phyloP scores from a whole-genome alignment of 1,140 invertebrate genomes.

The Gonatopus flavifemur region DNA sequence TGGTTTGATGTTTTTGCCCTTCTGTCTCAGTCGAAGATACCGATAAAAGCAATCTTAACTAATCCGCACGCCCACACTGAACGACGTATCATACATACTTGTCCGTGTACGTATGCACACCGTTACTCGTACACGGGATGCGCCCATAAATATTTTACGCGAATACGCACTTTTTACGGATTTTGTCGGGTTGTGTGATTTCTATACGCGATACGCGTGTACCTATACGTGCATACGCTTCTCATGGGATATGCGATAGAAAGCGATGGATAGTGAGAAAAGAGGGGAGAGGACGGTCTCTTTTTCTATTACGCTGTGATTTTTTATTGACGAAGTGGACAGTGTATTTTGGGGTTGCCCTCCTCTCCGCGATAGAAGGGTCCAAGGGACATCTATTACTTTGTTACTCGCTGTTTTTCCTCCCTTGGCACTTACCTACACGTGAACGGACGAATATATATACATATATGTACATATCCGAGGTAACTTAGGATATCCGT shows the following conservation, averaged over 20 bases:
- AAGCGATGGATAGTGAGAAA: too few species aligned
- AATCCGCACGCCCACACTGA: background rate
- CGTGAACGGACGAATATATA: slow-evolving; percentile 2
- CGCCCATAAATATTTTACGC: slow-evolving; percentile 24
- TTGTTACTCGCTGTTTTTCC: slow-evolving; percentile 46
- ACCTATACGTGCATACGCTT: slow-evolving; percentile 14
- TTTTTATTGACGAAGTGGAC: slow-evolving; percentile 60
- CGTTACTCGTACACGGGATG: background rate
- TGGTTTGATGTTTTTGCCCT: too few species aligned
- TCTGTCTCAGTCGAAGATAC: background rate
- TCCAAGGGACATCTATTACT: slow-evolving; percentile 58
- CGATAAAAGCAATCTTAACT: background rate
- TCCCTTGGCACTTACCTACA: slow-evolving; percentile 14
- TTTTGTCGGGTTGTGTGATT: background rate
- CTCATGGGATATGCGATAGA: slow-evolving; percentile 23
- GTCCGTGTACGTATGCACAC: background rate
- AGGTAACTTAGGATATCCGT: slow-evolving; percentile 1
- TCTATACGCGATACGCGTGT: too few species aligned
- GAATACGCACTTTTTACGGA: slow-evolving; percentile 6
- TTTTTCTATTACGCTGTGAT: slow-evolving; percentile 56
- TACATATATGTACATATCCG: background rate
- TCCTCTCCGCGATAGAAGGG: slow-evolving; percentile 31
- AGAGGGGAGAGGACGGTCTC: slow-evolving; percentile 19
- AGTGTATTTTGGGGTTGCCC: slow-evolving; percentile 30
- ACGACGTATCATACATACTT: too few species aligned